Conservation (phyloP, 2,888 invertebrate genomes). For the Hemicrepidius hirtus region DNA sequence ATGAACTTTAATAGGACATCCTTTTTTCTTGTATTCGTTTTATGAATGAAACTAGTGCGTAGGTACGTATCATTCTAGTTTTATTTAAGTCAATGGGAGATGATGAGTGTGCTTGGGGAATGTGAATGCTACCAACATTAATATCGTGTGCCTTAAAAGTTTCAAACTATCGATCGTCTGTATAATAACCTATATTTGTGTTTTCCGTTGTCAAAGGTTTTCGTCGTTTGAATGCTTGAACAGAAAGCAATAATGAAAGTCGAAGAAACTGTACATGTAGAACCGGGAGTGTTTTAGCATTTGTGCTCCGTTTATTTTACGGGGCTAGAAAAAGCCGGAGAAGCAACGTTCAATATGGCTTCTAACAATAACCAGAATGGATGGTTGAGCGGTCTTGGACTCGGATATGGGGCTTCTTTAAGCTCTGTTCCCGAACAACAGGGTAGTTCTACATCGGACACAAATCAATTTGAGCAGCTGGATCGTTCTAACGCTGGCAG, state of each 20-base stretch:
- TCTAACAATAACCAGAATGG: slow-evolving; percentile 72
- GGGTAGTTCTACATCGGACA: slow-evolving; percentile 65
- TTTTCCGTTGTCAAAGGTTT: slow-evolving; percentile 52
- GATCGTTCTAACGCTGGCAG: slow-evolving; percentile 68
- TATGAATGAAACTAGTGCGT: no score
- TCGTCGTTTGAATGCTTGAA: slow-evolving; percentile 30
- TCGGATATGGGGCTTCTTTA: slow-evolving; percentile 63
- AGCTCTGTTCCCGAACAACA: slow-evolving; percentile 68
- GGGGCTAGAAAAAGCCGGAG: slow-evolving; percentile 33
- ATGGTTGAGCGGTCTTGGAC: slow-evolving; percentile 69
- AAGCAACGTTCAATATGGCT: slow-evolving; percentile 67
- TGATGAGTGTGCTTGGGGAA: no score
- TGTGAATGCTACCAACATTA: slow-evolving; percentile 21
- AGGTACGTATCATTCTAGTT: no score
- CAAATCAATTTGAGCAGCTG: slow-evolving; percentile 70
- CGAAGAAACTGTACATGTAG: slow-evolving; percentile 37
- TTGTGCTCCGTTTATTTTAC: slow-evolving; percentile 25
- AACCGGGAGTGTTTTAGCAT: slow-evolving; percentile 43
- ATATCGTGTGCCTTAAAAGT: slow-evolving; percentile 28
- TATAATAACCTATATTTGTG: slow-evolving; percentile 61
- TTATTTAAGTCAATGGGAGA: no score
- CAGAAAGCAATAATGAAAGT: slow-evolving; percentile 43
- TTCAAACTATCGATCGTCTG: slow-evolving; percentile 41
- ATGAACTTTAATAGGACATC: no score
- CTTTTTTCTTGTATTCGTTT: no score